phyloP scores from a whole-genome alignment of 2,113 vertebrate genomes.

The Cephalophus harveyi region DNA sequence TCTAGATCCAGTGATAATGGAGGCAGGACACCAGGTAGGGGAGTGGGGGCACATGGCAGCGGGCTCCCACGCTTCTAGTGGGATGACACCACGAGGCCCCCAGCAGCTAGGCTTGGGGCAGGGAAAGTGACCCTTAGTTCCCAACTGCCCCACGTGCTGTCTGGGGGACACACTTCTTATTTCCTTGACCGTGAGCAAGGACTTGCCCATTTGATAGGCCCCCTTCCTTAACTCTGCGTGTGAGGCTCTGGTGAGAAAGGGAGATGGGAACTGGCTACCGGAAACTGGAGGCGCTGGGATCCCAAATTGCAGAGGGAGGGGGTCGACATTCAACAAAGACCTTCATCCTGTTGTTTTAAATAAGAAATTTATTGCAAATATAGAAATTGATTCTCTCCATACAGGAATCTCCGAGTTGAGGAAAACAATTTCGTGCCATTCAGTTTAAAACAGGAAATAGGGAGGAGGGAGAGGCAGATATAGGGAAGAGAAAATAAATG shows the following conservation, averaged over 20 bases:
- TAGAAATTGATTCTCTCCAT: slow-evolving; percentile 89
- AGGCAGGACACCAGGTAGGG: not conserved
- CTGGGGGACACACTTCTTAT: not conserved
- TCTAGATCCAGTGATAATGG: not conserved
- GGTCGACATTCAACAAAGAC: not conserved
- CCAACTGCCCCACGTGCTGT: not conserved
- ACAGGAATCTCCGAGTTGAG: slow-evolving; percentile 86
- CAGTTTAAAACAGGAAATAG: slow-evolving; percentile 79
- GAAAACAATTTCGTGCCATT: slow-evolving; percentile 87
- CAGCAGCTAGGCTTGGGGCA: too few relatives aligned
- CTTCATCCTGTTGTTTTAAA: slow-evolving; percentile 77
- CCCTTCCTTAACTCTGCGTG: not conserved
- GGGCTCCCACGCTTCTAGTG: not conserved
- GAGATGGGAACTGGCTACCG: not conserved
- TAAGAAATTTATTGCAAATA: slow-evolving; percentile 92
- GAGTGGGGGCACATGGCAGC: fast-evolving
- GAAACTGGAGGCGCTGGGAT: not conserved
- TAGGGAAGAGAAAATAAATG: slow-evolving; percentile 65
- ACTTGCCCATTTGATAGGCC: fast-evolving
- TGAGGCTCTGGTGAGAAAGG: too few relatives aligned
- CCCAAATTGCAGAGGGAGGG: not conserved
- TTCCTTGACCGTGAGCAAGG: not conserved
- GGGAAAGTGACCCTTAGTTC: not conserved
- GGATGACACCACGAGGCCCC: not conserved
- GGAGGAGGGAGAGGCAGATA: not conserved